A percentile compares a stretch with the other conserved stretches of the same genome.
phyloP scores from a whole-genome alignment of 1,140 invertebrate genomes.

The Zaprionus lachaisei region DNA sequence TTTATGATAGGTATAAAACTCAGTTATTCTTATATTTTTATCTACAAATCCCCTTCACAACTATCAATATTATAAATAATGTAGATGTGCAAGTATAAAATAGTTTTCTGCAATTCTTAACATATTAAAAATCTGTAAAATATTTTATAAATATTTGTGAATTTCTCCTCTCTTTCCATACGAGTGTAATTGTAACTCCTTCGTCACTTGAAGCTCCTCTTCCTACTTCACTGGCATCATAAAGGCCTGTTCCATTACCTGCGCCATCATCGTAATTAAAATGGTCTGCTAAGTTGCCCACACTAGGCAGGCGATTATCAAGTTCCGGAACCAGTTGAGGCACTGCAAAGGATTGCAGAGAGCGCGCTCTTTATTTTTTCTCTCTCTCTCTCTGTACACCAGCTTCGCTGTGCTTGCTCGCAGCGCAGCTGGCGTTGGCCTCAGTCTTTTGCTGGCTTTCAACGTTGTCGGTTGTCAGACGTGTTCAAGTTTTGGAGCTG shows the following conservation, averaged over 20 bases:
- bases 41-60: no score
- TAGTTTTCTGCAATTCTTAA: no score
- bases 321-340: conserved; percentile 42
- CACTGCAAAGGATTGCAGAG: conserved; percentile 6
- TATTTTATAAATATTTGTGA: no score
- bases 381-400: not conserved
- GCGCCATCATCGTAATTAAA: conserved; percentile 9
- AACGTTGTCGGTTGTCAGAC: conserved; percentile 61
- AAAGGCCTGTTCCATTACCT: not conserved
- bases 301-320: conserved; percentile 15
- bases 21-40: no score
- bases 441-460: conserved; percentile 77
- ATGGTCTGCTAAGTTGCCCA: conserved; percentile 10
- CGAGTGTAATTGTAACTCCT: not conserved
- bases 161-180: no score
- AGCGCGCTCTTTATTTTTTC: not conserved
- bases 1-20: no score
- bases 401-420: not conserved
- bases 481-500: conserved; percentile 17
- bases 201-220: not conserved
- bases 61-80: no score
- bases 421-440: conserved; percentile 23
- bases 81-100: no score
- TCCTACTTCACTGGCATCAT: not conserved
- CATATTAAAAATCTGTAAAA: no score